Base-by-base conservation (phyloP, 2,797 vertebrate species). In the Phrynocephalus guinanensis region DNA sequence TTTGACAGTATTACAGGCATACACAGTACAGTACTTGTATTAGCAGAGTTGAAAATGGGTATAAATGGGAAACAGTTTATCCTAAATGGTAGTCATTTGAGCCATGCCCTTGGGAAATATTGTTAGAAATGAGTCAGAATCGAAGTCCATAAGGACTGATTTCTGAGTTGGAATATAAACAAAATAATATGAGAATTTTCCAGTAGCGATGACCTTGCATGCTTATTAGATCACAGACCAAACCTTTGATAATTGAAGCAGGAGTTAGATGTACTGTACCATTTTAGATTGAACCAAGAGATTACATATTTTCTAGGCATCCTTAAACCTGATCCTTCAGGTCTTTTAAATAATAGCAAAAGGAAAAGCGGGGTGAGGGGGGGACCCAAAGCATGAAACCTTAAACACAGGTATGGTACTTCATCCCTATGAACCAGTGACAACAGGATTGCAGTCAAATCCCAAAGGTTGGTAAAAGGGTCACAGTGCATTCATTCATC, bases 271-370 rank as follows among this genome's bases (percentile, higher is more conserved):
- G 67, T 71, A 78, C 66, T 3, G 67, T 71, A 78, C 66, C 52
- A 83, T 87, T 77, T 78, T 26, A 78, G 81, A 78, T 18, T 70
- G 33, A 87, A 84, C 28, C 16, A 16, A 83, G 50, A 38, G 15
- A 56, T 44, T 16, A 6, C 1, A 67, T 60, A 16, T 20, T 22
- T 70, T 71, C 30, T 56, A 28, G 24, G 70, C 52, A 78, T 6
- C 6, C 30, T 60, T 71, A 83, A 83, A 52, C 6, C 33, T 82
- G 66, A 33, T 63, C 44, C 82, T 79, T 9, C 9, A 16, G 15
- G 56, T 60, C 9, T 60, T 60, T 60, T 9, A 60, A 60, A 60
- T 60, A 60, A 60, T 44, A 4, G 38, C 38, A 44, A 44, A 44
- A 44, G 38, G 38, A 44, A 44, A 44, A 44, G 38, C 3, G 38